Conservation (phyloP, 2,888 invertebrate species). For the Catocala nupta region DNA sequence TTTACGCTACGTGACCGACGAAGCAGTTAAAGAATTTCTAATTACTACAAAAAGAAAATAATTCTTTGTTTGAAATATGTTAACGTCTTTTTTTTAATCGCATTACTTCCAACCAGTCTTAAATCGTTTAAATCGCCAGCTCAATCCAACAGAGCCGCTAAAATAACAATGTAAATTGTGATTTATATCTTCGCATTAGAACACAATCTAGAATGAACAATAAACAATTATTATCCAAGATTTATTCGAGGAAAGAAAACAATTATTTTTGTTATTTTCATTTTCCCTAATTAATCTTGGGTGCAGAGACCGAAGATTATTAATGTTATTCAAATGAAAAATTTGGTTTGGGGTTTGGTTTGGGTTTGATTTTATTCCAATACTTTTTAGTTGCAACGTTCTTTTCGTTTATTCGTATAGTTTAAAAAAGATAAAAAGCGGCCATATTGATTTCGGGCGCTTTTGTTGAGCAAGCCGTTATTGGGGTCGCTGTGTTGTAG, state of each 20-base stretch:
- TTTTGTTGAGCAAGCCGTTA: background rate
- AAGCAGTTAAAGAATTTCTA: no score
- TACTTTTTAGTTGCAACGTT: background rate
- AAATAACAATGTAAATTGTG: background rate
- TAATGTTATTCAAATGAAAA: background rate
- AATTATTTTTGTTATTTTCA: slow-evolving; percentile 4
- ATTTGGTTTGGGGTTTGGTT: no score
- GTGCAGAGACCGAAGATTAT: background rate
- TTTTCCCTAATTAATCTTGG: slow-evolving; percentile 12
- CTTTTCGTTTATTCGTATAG: background rate
- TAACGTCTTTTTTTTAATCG: background rate
- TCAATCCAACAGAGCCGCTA: background rate
- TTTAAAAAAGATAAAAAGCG: background rate
- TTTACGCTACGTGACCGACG: no score
- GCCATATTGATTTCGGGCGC: background rate
- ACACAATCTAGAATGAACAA: background rate
- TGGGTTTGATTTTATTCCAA: no score
- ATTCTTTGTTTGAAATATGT: no score
- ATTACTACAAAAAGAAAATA: no score
- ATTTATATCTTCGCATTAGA: background rate
- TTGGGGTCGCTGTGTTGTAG: background rate
- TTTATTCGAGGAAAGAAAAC: no score
- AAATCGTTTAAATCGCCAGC: background rate
- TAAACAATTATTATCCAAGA: background rate
- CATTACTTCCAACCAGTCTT: background rate